Evolutionary conservation across 35 echinoderm and acorn worm genomes (phyloP).

Genomic region (Lytechinus pictus): DNA sequence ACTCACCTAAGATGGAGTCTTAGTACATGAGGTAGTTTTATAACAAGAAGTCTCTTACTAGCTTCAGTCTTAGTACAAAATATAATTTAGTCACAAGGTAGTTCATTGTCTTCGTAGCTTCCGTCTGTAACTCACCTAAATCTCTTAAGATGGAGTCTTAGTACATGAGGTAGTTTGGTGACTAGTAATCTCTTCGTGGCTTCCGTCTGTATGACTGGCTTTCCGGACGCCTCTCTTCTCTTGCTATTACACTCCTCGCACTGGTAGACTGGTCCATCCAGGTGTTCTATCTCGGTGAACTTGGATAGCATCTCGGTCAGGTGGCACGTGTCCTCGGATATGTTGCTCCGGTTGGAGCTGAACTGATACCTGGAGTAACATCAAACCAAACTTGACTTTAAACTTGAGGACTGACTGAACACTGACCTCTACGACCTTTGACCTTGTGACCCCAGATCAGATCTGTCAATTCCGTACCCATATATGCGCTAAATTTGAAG

Average conservation of each 20-base stretch:
- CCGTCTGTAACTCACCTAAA: constrained; percentile 71
- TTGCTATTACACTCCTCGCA: constrained; percentile 83
- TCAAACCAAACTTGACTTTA: background rate
- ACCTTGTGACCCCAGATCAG: background rate
- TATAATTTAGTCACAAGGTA: constrained; percentile 49
- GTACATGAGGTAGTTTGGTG: constrained; percentile 85
- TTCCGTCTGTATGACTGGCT: constrained; percentile 76
- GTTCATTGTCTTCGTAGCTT: constrained; percentile 89
- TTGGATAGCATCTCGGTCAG: constrained; percentile 90
- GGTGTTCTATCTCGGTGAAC: constrained; percentile 90
- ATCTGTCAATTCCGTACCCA: too few species aligned
- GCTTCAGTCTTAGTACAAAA: constrained; percentile 57
- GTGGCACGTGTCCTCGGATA: constrained; percentile 81
- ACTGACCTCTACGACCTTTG: too few species aligned
- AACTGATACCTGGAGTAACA: constrained; percentile 78
- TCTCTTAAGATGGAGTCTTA: constrained; percentile 88
- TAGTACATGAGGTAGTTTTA: constrained; percentile 67
- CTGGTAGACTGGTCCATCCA: constrained; percentile 83
- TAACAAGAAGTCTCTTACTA: constrained; percentile 80
- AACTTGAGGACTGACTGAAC: too few species aligned
- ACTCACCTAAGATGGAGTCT: background rate
- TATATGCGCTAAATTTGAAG: too few species aligned
- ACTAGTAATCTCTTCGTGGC: constrained; percentile 86
- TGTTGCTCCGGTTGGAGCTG: constrained; percentile 69
- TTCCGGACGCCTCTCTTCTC: constrained; percentile 55